A percentile compares a stretch with the other conserved stretches of the same genome.
These are phyloP conservation scores for Heliangelus exortis DNA, from an alignment of 2,797 vertebrate species.

Conservation along the genomic window DNA sequence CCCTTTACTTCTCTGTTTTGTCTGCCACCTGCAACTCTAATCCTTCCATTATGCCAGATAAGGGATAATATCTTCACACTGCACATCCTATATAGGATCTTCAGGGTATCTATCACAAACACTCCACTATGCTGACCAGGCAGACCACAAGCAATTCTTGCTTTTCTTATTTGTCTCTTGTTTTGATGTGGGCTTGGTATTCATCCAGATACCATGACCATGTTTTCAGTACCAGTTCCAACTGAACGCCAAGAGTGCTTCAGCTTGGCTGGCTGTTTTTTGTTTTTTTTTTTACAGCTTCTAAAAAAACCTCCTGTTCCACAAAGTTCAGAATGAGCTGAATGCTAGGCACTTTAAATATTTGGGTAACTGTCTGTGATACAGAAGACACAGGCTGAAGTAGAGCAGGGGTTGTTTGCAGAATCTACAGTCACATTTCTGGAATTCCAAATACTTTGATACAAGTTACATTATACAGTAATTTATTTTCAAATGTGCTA, in stretches of 20 bases:
- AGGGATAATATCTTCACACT: not conserved
- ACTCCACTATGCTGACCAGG: not conserved
- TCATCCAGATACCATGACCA: not conserved
- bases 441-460: not conserved
- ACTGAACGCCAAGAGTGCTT: not conserved
- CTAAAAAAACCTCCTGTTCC: not conserved
- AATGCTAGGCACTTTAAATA: constrained; percentile 39
- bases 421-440: not conserved
- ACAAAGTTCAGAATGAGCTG: not conserved
- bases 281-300: not conserved
- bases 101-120: not conserved
- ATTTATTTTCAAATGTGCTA: not conserved
- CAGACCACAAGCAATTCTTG: not conserved
- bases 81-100: not conserved
- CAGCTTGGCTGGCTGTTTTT: not conserved
- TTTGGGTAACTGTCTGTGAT: not conserved
- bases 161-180: not conserved
- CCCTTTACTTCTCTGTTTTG: not conserved
- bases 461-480: not conserved
- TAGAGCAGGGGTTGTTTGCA: not conserved
- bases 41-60: not conserved
- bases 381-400: not conserved
- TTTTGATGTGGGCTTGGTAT: not conserved
- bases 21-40: not conserved
- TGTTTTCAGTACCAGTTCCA: not conserved